Evolutionary conservation across 2,797 vertebrate species (phyloP), one percentile per base, ranked within the genome.

Genomic region (Taeniopygia guttata): DNA sequence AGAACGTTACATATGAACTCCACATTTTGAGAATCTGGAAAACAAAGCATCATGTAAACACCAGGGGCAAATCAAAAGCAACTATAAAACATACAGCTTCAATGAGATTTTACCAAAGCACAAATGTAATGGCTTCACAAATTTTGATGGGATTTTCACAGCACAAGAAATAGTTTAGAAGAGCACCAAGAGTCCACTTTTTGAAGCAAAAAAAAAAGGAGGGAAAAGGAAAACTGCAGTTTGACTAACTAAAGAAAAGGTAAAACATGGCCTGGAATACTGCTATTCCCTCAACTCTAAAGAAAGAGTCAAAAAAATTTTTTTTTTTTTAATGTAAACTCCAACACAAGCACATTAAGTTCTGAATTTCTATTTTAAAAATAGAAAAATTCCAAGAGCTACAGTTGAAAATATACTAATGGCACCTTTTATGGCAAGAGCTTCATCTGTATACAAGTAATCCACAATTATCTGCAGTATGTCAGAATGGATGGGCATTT

Each of bases 371-470:
- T 89, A 46, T 69, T 85, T 75, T 26, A 70, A 89, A 79, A 69
- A 52, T 7, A 67, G 0, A 63, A 64, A 66, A 59, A n/a, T 5
- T 46, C 7, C 40, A 87, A 58, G 10, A 89, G n/a, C 8, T 78
- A 66, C 6, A 48, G 26, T 2, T 64, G 40, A 76, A 87, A 89
- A 91, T 27, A 20, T 17, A 89, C 73, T 42, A 72, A 87, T n/a
- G 46, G 75, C 96, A 99, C 99, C 99, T 99, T 98, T 99, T 89
- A 99, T 96, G 11, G 97, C 97, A 89, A 98, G 96, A 91, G 98
- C 99, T 97, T 99, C 99, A 90, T 99, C 99, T 15, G 98, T 99
- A 95, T 99, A 99, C 94, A 99, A 97, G 94, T 99, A 99, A 97
- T 99, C 99, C 40, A 99, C 97, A 92, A 99, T 98, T 96, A 98